Evolutionary conservation across 2,888 invertebrate species (phyloP), one percentile per base, ranked within the genome.

Genomic region (Drosophila leonis): DNA sequence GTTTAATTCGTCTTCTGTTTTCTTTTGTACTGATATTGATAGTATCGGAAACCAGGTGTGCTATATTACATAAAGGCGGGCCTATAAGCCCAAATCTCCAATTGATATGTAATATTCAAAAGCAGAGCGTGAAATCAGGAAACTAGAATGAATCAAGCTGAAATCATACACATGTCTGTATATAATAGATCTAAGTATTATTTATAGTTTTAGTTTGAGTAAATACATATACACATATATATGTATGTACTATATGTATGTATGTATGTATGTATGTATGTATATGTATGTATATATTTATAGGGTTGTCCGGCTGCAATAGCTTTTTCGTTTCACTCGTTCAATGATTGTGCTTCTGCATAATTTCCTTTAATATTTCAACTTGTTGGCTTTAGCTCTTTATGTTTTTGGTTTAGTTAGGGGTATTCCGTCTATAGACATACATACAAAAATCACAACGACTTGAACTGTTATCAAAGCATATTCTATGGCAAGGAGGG

Each of bases 261-360:
- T 13, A 13, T 13, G 24, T 33, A 27, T 27, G n/a, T 15, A 27
- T 52, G n/a, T 35, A 27, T 61, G 20, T 24, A 35, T 35, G 15
- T 15, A 12, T 35, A 31, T 63, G 57, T 74, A 49, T 71, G 39
- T 71, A 65, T 61, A 65, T 42, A 37, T 31, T 62, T 41, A 35
- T 42, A 35, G 67, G 64, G 61, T 49, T 78, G 24, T 65, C 72
- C 63, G 65, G 63, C 57, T 54, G 66, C 15, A 9, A 37, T 65
- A 44, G 42, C 31, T 64, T 54, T 54, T 39, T 54, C 66, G 77
- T 85, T 73, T 83, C 87, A 79, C 87, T 87, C 83, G 69, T 75
- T 75, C 71, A 72, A 82, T 91, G 91, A 91, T 91, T 91, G 91
- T 91, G 90, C 91, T 82, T 80, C 80, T 88, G 91, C 91, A 85